Conservation (phyloP, 2,888 invertebrate genomes). For the Branchipolynoe longqiensis region DNA sequence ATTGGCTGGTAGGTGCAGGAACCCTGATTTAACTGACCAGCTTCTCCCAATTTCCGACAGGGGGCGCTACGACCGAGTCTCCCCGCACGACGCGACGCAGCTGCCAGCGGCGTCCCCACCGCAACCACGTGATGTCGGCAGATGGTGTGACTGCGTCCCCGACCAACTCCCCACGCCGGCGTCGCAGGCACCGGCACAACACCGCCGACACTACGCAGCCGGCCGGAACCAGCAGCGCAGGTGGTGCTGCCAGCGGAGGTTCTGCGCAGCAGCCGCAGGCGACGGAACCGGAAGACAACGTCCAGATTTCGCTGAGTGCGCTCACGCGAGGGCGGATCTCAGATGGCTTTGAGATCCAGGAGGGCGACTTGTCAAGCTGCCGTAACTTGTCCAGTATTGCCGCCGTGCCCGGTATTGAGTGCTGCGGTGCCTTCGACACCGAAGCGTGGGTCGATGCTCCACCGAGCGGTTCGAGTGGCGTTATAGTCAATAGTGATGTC, state of each 20-base stretch:
- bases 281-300: slow-evolving; percentile 34
- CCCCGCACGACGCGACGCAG: slow-evolving; percentile 41
- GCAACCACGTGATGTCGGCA: not conserved
- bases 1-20: no score
- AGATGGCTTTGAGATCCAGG: slow-evolving; percentile 62
- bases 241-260: not conserved
- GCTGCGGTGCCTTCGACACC: slow-evolving; percentile 61
- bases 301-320: slow-evolving; percentile 58
- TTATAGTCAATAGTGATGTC: slow-evolving; percentile 10
- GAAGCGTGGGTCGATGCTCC: slow-evolving; percentile 42
- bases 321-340: slow-evolving; percentile 60
- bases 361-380: slow-evolving; percentile 35
- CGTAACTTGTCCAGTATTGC: slow-evolving; percentile 67
- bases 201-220: not conserved
- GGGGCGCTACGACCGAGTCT: slow-evolving; percentile 40
- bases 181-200: slow-evolving; percentile 54
- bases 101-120: slow-evolving; percentile 40
- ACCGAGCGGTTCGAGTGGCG: not conserved
- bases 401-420: slow-evolving; percentile 71
- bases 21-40: no score
- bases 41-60: not conserved
- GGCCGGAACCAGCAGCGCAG: not conserved
- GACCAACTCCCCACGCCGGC: slow-evolving; percentile 57
- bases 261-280: not conserved
- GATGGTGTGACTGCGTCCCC: slow-evolving; percentile 49